A percentile compares a stretch with the other conserved stretches of the same genome.
Conservation (phyloP, 2,113 vertebrate genomes). For the Calidris pygmaea region DNA sequence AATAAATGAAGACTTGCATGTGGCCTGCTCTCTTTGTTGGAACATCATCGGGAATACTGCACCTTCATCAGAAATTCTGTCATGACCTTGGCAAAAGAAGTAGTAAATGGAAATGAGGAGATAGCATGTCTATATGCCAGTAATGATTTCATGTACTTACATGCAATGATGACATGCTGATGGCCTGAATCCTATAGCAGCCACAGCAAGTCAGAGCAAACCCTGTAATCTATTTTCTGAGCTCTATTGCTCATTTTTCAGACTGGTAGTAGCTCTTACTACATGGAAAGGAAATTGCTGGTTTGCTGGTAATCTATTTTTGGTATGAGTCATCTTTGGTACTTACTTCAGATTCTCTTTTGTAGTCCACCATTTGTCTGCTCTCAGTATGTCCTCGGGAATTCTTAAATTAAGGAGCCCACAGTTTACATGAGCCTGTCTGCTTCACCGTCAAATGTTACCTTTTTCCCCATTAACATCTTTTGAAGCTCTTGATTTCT, state of each 20-base stretch:
- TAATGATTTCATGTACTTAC: neutral
- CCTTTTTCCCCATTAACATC: neutral
- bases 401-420: conserved; percentile 26
- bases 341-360: conserved; percentile 6
- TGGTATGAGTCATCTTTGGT: neutral
- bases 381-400: neutral
- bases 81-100: neutral
- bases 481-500: conserved; percentile 53
- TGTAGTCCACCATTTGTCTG: neutral
- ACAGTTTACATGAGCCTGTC: conserved; percentile 5
- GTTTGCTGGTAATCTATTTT: neutral
- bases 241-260: conserved; percentile 28
- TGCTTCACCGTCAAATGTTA: neutral
- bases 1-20: neutral
- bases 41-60: neutral
- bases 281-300: conserved; percentile 17
- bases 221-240: neutral
- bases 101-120: neutral
- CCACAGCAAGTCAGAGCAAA: neutral
- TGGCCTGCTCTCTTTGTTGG: neutral
- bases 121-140: neutral
- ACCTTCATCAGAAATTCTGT: neutral
- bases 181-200: neutral
- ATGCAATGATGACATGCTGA: neutral
- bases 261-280: neutral